Percentiles rank a stretch among this genome's conserved stretches.
These are phyloP conservation scores for Leuciscus idus DNA, from an alignment of 2,113 vertebrate genomes.

Conservation along the genomic window DNA sequence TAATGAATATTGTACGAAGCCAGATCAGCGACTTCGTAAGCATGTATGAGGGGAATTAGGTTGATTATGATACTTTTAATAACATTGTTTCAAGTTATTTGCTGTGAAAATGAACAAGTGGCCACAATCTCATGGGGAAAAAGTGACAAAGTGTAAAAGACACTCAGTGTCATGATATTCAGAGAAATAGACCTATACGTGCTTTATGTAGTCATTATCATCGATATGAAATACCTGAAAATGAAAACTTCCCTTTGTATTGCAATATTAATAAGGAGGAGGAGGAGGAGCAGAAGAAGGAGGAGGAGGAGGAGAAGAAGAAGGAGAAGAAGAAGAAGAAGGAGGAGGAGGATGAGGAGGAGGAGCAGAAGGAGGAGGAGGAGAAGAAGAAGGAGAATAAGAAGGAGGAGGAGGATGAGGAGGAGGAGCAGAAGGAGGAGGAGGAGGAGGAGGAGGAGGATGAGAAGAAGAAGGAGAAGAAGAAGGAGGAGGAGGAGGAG, in stretches of 20 bases:
- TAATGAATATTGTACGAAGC: neutral
- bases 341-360: too few species aligned
- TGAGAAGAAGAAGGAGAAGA: too few species aligned
- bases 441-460: too few species aligned
- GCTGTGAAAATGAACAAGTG: neutral
- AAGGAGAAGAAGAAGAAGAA: too few species aligned
- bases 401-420: too few species aligned
- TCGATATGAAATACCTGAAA: neutral
- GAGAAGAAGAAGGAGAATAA: fast-evolving
- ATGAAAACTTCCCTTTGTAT: neutral
- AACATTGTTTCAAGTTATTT: neutral
- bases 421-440: too few species aligned
- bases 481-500: too few species aligned
- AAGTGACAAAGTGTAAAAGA: neutral
- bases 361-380: too few species aligned
- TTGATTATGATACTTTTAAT: neutral
- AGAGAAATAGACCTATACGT: too few species aligned
- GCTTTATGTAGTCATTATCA: too few species aligned
- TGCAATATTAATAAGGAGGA: neutral
- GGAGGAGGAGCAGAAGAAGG: too few species aligned
- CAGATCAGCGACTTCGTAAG: neutral
- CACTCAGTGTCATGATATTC: neutral
- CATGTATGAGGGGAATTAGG: neutral
- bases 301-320: too few species aligned
- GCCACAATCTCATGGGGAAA: neutral